Base-by-base conservation (phyloP, 2,113 vertebrate genomes). In the Caranx ignobilis region DNA sequence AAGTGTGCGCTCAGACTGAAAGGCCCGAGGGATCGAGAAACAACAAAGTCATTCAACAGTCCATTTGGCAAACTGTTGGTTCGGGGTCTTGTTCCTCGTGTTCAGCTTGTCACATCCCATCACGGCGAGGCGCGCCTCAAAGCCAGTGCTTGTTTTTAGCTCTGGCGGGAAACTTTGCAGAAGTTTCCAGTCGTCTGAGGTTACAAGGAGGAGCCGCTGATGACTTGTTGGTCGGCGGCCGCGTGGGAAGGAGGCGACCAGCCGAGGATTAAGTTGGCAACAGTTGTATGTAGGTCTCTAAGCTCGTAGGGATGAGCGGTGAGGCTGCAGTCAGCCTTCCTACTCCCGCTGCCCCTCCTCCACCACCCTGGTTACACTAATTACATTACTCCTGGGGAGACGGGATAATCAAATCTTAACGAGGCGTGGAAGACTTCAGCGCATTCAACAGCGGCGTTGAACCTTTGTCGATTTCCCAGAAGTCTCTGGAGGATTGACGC, bases 391-490 rank as follows among this genome's bases (percentile, higher is more conserved):
- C 84, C 78, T 41, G 84, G 64, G 62, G 74, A 89, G 77, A 86
- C 32, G 32, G 68, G 85, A 87, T 87, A 89, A 91, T 93, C 91
- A 92, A 88, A 81, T 75, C 84, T 77, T 91, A 91, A 92, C 79
- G 78, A 92, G 79, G 69, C 32, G 8, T 85, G 65, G 72, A 75
- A 64, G 74, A 75, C 77, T 79, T 82, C 47, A 71, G 69, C 15
- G 64, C 65, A 63, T 21, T 15, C 59, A 84, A 6, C 16, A 16
- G 54, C 68, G 52, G 62, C 41, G 45, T 47, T 55, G 59, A 74
- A 62, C 72, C 48, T 80, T 39, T 34, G 31, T 35, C 31, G 47
- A 57, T 54, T 54, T 48, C 55, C 45, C 18, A 56, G n/a, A 47
- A 1, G 45, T 21, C 55, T 66, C 13, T 48, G 10, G 15, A 59